Conservation (phyloP, 2,888 invertebrate genomes). For the Rhimphoctona megacephalus region DNA sequence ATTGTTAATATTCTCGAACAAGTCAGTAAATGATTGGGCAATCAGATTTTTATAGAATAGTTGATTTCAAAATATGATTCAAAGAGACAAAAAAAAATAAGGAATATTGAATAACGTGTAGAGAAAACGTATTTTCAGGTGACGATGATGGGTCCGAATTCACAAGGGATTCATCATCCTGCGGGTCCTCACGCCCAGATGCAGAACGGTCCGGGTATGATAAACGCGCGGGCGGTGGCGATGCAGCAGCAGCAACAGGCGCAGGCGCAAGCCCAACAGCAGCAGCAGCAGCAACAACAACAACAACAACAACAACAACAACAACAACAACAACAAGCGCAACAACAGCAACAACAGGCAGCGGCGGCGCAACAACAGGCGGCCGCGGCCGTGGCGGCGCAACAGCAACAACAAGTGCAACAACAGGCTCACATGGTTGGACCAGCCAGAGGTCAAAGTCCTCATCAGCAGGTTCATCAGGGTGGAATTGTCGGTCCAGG, state of each 20-base stretch:
- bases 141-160: slow-evolving; percentile 87
- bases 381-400: slow-evolving; percentile 85
- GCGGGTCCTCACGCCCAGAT: slow-evolving; percentile 85
- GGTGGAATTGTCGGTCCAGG: slow-evolving; percentile 85
- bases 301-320: slow-evolving; percentile 85
- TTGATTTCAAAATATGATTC: neutral
- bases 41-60: too few species aligned
- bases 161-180: slow-evolving; percentile 84
- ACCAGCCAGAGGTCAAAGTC: slow-evolving; percentile 83
- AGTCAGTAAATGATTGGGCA: too few species aligned
- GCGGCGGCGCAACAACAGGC: slow-evolving; percentile 77
- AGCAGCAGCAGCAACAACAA: slow-evolving; percentile 83
- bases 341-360: slow-evolving; percentile 84
- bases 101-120: neutral
- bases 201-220: slow-evolving; percentile 91
- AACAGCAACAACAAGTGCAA: slow-evolving; percentile 84
- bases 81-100: neutral
- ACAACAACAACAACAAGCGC: slow-evolving; percentile 85
- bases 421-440: slow-evolving; percentile 82
- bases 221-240: slow-evolving; percentile 86
- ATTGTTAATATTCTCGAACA: too few species aligned
- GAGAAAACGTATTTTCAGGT: slow-evolving; percentile 75
- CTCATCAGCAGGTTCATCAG: slow-evolving; percentile 84
- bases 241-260: slow-evolving; percentile 81
- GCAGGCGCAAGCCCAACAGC: slow-evolving; percentile 83